phyloP scores from a whole-genome alignment of 2,797 vertebrate genomes.

The Siniperca obscura region DNA sequence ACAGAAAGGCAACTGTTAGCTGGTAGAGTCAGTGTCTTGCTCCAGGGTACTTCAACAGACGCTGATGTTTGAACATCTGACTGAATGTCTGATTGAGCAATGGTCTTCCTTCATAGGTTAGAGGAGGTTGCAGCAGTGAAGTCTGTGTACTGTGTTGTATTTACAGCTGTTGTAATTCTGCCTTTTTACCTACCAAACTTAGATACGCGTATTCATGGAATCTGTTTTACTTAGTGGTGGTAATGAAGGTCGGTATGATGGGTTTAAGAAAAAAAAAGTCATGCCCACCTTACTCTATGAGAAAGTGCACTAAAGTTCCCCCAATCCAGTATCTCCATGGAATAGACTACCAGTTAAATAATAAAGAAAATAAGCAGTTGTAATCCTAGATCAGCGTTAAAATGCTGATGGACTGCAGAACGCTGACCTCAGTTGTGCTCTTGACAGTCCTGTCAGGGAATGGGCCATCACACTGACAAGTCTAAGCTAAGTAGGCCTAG shows the following conservation, averaged over 20 bases:
- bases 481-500: conserved; percentile 7
- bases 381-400: conserved; percentile 23
- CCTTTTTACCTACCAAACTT: background rate
- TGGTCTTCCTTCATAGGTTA: background rate
- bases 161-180: background rate
- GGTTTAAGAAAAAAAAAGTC: background rate
- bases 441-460: conserved; percentile 35
- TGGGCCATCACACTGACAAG: conserved; percentile 14
- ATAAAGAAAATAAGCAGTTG: conserved; percentile 12
- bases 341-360: background rate
- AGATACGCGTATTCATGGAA: background rate
- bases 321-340: background rate
- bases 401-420: conserved; percentile 21
- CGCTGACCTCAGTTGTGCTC: conserved; percentile 34
- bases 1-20: background rate
- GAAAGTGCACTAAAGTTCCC: background rate
- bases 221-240: background rate
- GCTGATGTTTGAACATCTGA: background rate
- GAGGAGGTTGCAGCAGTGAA: background rate
- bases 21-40: background rate
- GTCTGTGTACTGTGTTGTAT: background rate
- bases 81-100: background rate
- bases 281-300: background rate
- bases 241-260: background rate
- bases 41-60: background rate